Evolutionary conservation across 2,888 invertebrate species (phyloP), one percentile per base, ranked within the genome.

Genomic region (Protophormia terraenovae): DNA sequence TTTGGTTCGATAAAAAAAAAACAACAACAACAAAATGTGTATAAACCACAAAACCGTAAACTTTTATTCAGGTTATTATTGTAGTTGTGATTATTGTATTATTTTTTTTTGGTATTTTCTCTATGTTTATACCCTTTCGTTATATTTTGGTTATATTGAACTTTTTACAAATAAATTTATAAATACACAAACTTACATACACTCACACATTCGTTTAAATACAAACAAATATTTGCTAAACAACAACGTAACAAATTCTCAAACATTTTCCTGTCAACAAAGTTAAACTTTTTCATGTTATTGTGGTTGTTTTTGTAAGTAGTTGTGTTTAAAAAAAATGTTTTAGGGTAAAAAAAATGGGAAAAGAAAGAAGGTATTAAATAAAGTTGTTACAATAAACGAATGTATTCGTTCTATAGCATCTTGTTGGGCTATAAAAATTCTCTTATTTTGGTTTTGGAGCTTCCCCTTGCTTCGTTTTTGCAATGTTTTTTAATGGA

Each of bases 221-320:
- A 41, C 19, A 53, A 22, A 24, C 24, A 3, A 67, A 58, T 32
- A 67, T 76, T 80, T 80, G 67, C 24, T 60, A 71, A 75, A 76
- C 64, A 62, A 78, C 62, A 69, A 71, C 47, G 47, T 77, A 71
- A 82, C 78, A 85, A 85, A 76, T 82, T 82, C 58, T 71, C 73
- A 82, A 82, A 81, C 78, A 85, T 77, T 82, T 82, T 82, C 12
- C 75, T 82, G 85, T 85, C 82, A 85, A 85, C 85, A 85, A 85
- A 85, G 64, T 82, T 73, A 73, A 84, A 84, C 67, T 81, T 62
- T 81, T 73, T 55, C 60, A 72, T 69, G 29, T 50, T 58, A 35
- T 24, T 78, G 29, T 60, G 19, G 60, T 32, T 71, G 53, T 55
- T 29, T 1, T 14, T 53, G 47, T 24, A n/a, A n/a, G n/a, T n/a